Evolutionary conservation across 2,888 invertebrate species (phyloP).

Genomic region (Neoitamus cyanurus): DNA sequence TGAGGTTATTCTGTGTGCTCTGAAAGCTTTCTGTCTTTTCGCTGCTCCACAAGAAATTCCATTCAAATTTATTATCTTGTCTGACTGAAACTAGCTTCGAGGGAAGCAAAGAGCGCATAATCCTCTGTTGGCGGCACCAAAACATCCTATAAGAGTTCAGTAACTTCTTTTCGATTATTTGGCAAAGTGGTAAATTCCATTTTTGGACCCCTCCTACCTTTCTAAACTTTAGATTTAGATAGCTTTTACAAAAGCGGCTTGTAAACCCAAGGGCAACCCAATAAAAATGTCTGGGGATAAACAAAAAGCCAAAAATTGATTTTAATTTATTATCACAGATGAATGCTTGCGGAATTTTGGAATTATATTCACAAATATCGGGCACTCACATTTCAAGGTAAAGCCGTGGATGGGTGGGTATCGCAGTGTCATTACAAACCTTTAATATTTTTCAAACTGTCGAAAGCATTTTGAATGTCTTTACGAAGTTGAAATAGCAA

Average conservation of each 20-base stretch:
- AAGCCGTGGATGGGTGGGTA: neutral
- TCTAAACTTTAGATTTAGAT: neutral
- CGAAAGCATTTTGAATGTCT: neutral
- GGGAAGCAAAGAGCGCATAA: neutral
- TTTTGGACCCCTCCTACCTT: neutral
- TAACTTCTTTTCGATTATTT: neutral
- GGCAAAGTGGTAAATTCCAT: neutral
- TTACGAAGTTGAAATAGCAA: neutral
- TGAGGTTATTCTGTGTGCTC: neutral
- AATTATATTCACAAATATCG: neutral
- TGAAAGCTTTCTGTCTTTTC: neutral
- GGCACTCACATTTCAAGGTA: neutral
- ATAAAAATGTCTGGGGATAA: neutral
- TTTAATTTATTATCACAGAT: conserved; percentile 1
- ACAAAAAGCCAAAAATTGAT: neutral
- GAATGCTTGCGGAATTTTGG: neutral
- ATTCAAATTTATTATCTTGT: neutral
- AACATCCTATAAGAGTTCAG: neutral
- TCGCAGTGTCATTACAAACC: neutral
- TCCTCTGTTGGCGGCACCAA: neutral
- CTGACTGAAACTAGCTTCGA: neutral
- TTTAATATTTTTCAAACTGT: neutral
- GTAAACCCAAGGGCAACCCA: neutral
- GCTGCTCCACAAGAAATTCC: neutral
- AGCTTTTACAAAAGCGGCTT: neutral